phyloP scores from a whole-genome alignment of 2,888 invertebrate species.

The Phragmatobia fuliginosa region DNA sequence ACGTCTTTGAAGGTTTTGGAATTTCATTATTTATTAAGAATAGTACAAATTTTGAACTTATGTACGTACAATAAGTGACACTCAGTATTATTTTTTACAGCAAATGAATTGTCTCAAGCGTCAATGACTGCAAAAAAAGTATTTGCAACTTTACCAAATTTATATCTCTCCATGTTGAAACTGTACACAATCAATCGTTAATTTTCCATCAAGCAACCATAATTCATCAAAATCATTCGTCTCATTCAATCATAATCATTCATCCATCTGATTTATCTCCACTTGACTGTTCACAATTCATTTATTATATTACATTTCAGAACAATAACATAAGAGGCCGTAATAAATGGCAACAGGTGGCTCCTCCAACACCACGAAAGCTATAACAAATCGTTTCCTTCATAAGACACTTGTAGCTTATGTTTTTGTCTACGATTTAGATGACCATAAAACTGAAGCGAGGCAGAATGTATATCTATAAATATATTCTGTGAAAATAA shows the following conservation, averaged over 20 bases:
- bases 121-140: not conserved
- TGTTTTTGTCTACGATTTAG: not conserved
- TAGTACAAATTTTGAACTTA: too few relatives aligned
- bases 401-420: not conserved
- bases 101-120: not conserved
- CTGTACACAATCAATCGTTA: not conserved
- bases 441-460: conserved; percentile 1
- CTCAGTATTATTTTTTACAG: too few relatives aligned
- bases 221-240: not conserved
- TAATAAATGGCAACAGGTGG: conserved; percentile 22
- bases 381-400: conserved; percentile 13
- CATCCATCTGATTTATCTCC: not conserved
- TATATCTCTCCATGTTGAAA: too few relatives aligned
- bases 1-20: too few relatives aligned
- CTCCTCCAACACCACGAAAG: conserved; percentile 5
- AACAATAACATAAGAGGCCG: not conserved
- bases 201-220: not conserved
- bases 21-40: too few relatives aligned
- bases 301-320: not conserved
- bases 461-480: not conserved
- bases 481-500: not conserved
- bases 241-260: not conserved
- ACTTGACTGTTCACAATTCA: not conserved
- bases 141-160: not conserved
- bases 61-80: too few relatives aligned